Base-by-base conservation (phyloP, 2,797 vertebrate genomes). In the Echiichthys vipera region DNA sequence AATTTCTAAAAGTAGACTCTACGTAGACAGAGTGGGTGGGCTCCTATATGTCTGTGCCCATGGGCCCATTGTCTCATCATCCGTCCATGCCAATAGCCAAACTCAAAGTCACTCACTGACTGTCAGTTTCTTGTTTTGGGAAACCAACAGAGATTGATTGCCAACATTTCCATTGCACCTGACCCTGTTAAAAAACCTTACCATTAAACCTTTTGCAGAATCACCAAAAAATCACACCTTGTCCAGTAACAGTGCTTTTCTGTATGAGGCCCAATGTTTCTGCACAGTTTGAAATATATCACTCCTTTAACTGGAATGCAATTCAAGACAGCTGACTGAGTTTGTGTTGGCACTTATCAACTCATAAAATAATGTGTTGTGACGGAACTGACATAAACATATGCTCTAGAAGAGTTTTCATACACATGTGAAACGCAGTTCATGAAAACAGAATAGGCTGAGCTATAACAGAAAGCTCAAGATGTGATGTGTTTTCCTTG, bases 331-430 rank as follows among this genome's bases (percentile, higher is more conserved):
- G 61, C 45, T 66, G 50, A 47, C 57, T 64, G 65, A 61, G 32
- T 22, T 74, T 42, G 25, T 54, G 40, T 27, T 58, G 74, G 62
- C 54, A 67, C 71, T 71, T 82, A 69, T 80, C 78, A 77, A 22
- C 61, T 55, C 43, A 43, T 64, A 66, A 47, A 57, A 55, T 47
- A 5, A 49, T n/a, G 25, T 64, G 43, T 57, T 62, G 12, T 67
- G 75, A 78, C 76, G 86, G 72, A 65, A 11, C 15, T 62, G 50
- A 56, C 62, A 65, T 17, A 43, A 43, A 24, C 65, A 55, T 47
- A 51, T 45, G 12, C 17, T 66, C 15, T 43, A 37, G 22, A 57
- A 27, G 49, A 55, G 34, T 47, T 63, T 25, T 63, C 20, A 5
- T 30, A 42, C 54, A 37, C 3, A 3, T 17, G 25, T 53, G 51